These are phyloP conservation scores for Raphicerus campestris DNA, from an alignment of 2,113 vertebrate genomes.

Conservation along the genomic window DNA sequence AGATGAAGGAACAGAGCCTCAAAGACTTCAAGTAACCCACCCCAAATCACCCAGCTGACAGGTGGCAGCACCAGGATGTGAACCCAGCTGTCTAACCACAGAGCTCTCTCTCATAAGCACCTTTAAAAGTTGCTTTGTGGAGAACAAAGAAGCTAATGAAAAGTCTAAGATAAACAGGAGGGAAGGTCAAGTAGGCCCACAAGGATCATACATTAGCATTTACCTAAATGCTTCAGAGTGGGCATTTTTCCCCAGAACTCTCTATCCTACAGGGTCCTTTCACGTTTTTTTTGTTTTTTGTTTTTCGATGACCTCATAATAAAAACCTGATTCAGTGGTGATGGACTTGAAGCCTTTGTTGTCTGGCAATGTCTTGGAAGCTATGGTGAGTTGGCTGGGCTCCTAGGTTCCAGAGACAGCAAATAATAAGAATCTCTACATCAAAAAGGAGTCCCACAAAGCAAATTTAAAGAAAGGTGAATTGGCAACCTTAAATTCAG, in stretches of 20 bases:
- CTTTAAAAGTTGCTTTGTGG: neutral
- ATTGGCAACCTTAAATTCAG: neutral
- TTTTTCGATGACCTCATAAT: neutral
- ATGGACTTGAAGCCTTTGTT: neutral
- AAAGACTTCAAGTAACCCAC: neutral
- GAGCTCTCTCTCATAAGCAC: neutral
- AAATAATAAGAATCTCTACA: neutral
- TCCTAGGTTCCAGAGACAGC: neutral
- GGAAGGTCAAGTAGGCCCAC: neutral
- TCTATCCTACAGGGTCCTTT: neutral
- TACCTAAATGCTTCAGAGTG: neutral
- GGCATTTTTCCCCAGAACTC: neutral
- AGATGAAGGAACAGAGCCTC: neutral
- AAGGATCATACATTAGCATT: neutral
- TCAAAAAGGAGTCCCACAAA: neutral
- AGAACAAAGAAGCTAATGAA: neutral
- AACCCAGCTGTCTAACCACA: neutral
- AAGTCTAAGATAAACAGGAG: neutral
- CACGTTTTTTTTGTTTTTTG: neutral
- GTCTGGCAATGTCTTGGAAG: neutral
- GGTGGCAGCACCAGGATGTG: accelerated
- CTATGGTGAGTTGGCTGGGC: neutral
- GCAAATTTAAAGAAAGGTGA: slow-evolving; percentile 8
- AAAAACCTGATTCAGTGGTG: neutral
- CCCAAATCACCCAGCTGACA: neutral